Evolutionary conservation across 2,888 invertebrate genomes (phyloP), one percentile per base, ranked within the genome.

Genomic region (Synanthedon vespiformis): DNA sequence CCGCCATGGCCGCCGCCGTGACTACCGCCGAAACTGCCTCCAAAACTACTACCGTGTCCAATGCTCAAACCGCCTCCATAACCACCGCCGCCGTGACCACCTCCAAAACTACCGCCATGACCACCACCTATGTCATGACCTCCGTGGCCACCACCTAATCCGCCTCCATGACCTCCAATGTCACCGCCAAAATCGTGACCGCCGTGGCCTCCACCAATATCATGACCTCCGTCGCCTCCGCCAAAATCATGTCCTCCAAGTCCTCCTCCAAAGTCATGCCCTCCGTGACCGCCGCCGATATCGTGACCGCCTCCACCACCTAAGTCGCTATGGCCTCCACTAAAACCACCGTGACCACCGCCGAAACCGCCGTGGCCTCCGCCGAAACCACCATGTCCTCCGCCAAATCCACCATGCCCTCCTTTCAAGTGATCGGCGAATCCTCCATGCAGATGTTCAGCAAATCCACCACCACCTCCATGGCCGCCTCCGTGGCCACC

Each of bases 391-490:
- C 63, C 61, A 14, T 58, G 58, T 14, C 57, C 51, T 4, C 60
- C 18, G 56, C 58, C 18, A 51, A 59, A 57, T n/a, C 58, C 57
- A 12, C 51, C 60, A 44, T 49, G 49, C 8, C 61, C 60, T 40
- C 57, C 65, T 53, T 72, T 71, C 52, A 78, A 60, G 54, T 77
- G 74, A n/a, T 74, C 77, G 11, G 61, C 66, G 51, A 77, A 77
- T 40, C 80, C 79, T 52, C 79, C 79, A 41, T 77, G 76, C 51
- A 77, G 60, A 52, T 74, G 71, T 6, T 74, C 72, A n/a, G 64
- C 62, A 40, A 73, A 59, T 11, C 69, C 67, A 3, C 71, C 70
- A 2, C 69, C 70, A 48, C 67, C 67, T 6, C 68, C 67, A 4
- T 65, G 62, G 4, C 65, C 62, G 22, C 67, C 62, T 8, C 71